Base-by-base conservation (phyloP, 2,797 vertebrate species). In the Channallabes apus region DNA sequence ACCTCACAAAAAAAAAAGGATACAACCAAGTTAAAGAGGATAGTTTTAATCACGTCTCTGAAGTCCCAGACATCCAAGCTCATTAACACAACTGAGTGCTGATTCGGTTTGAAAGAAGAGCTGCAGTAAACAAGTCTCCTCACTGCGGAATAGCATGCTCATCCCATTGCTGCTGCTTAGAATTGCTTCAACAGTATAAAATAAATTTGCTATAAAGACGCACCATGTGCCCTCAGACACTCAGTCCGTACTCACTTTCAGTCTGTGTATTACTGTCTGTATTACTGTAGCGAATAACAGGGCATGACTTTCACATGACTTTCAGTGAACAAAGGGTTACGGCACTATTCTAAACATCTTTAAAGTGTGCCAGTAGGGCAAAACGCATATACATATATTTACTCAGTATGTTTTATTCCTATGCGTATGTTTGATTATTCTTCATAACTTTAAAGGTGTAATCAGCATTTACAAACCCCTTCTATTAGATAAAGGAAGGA, bases 61-160 rank as follows among this genome's bases (percentile, higher is more conserved):
- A 90, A 90, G 85, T 62, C 90, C 89, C 12, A 90, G 89, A 54
- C 87, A 85, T 6, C 89, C 90, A 12, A 91, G 89, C 84, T 91
- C 81, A 67, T 85, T 86, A 82, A 91, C 83, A 80, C 88, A 90
- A 77, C 84, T 80, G 84, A 89, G 88, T 4, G 90, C 88, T 1
- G 90, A 89, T 61, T 90, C 90, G 1, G 89, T 90, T 27, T 88
- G 89, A 59, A 90, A 88, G 79, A 90, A 91, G 69, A 91, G 85
- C 69, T 90, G 89, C 20, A 86, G 79, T 18, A 89, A 81, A 85
- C 87, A 90, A 89, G 90, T 91, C 82, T 90, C 88, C 61, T 91
- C 89, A 78, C 90, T 91, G 32, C 87, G 86, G 71, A 90, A 91
- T 11, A 89, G 86, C 7, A 80, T 86, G 68, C 64, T 15, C 64